Evolutionary conservation across 1,140 invertebrate genomes (phyloP).

Genomic region (Camponotus floridanus): DNA sequence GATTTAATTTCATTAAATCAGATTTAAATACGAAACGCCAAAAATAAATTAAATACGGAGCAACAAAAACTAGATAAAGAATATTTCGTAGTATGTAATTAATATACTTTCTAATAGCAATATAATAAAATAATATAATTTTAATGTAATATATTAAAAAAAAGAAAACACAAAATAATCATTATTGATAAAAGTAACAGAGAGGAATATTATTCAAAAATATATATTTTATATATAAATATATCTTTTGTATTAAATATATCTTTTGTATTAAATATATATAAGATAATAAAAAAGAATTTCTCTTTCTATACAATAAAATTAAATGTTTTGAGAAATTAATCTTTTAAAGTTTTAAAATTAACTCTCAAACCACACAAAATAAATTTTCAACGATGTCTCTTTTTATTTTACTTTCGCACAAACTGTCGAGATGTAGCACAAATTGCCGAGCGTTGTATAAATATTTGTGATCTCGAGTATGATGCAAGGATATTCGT

Average conservation of each 20-base stretch:
- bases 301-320: not conserved
- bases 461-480: conserved; percentile 30
- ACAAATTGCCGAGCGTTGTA: not conserved
- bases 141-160: not conserved
- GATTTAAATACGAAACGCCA: conserved; percentile 2
- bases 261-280: no score
- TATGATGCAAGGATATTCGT: conserved; percentile 30
- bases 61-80: not conserved
- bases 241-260: not conserved
- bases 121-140: not conserved
- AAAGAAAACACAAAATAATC: not conserved
- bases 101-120: not conserved
- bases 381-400: conserved; percentile 11
- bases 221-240: not conserved
- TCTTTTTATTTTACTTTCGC: not conserved
- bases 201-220: not conserved
- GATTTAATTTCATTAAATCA: no score
- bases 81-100: not conserved
- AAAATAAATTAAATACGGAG: not conserved
- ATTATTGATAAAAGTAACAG: not conserved
- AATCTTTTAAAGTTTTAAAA: not conserved
- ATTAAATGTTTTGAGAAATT: not conserved
- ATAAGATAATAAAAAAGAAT: not conserved
- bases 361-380: not conserved
- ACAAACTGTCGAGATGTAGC: not conserved